These are phyloP conservation scores for Melanaphis sacchari DNA, from an alignment of 1,140 invertebrate genomes.

Conservation along the genomic window DNA sequence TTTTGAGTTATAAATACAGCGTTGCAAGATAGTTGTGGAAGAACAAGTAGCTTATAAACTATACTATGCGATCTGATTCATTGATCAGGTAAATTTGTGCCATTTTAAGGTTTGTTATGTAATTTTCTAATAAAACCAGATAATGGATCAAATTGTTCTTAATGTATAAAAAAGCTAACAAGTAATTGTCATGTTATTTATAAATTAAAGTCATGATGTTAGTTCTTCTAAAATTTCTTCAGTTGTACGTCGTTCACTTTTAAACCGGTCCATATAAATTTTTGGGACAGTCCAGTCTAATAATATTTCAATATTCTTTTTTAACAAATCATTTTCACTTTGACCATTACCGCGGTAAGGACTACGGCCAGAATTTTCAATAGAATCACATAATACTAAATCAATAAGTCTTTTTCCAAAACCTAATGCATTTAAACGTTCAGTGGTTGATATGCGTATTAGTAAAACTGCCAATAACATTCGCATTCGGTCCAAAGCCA, in stretches of 20 bases:
- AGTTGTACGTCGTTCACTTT: constrained; percentile 74
- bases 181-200: constrained; percentile 29
- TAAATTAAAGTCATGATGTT: constrained; percentile 65
- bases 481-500: constrained; percentile 78
- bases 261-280: constrained; percentile 78
- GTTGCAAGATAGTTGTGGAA: constrained; percentile 44
- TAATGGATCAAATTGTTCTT: not conserved
- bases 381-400: constrained; percentile 79
- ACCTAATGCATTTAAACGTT: constrained; percentile 76
- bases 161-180: constrained; percentile 16
- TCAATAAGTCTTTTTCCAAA: constrained; percentile 84
- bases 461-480: constrained; percentile 78
- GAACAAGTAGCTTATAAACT: constrained; percentile 1
- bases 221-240: constrained; percentile 81
- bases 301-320: constrained; percentile 77
- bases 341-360: constrained; percentile 68
- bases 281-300: constrained; percentile 82
- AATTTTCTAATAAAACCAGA: not conserved
- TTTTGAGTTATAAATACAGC: constrained; percentile 34
- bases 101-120: not conserved
- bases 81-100: not conserved
- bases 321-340: constrained; percentile 70
- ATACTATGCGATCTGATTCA: not conserved
- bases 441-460: constrained; percentile 81
- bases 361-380: constrained; percentile 74